Base-by-base conservation (phyloP, 2,113 vertebrate genomes). In the Aspidoscelis tigris region DNA sequence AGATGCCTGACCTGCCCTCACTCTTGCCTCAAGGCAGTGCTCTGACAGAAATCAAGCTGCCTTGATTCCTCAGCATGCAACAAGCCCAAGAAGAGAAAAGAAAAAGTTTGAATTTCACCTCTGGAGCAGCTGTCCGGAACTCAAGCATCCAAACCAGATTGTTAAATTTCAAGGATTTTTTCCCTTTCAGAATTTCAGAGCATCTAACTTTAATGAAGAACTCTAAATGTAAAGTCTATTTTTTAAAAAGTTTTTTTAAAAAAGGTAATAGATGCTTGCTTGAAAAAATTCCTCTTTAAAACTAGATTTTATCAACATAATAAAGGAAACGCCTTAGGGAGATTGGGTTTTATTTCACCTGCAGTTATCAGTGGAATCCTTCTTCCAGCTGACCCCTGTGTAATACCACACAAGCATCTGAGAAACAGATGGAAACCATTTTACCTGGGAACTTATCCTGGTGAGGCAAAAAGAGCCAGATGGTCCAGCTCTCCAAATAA, bases 401-500 rank as follows among this genome's bases (percentile, higher is more conserved):
- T 76, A 80, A 87, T 76, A 66, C 85, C 21, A 44, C 90, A 84
- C 78, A 71, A 55, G 89, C 91, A 90, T 89, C 88, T 94, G 87
- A 85, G 81, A 92, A 93, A 90, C 94, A 96, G 94, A 93, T 95
- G 92, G 92, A 87, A 16, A 69, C 76, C 84, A 81, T 73, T 86
- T 92, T 82, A 90, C 84, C 77, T 87, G 88, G 81, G 84, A 88
- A 87, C 83, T 92, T 91, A 88, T 92, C 89, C 84, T 92, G 87
- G 88, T 85, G 84, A 88, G 78, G 87, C 89, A 91, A 86, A 89
- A 80, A 89, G 83, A 66, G 84, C 91, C 94, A 95, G 92, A 95
- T 94, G 94, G 92, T 90, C 87, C 87, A 83, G 85, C 89, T 92
- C 90, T 92, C 89, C 83, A 89, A 95, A 91, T 87, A 89, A 92